A percentile compares a stretch with the other conserved stretches of the same genome.
Evolutionary conservation across 2,888 invertebrate genomes (phyloP).

Genomic region (Agonum fuliginosum): DNA sequence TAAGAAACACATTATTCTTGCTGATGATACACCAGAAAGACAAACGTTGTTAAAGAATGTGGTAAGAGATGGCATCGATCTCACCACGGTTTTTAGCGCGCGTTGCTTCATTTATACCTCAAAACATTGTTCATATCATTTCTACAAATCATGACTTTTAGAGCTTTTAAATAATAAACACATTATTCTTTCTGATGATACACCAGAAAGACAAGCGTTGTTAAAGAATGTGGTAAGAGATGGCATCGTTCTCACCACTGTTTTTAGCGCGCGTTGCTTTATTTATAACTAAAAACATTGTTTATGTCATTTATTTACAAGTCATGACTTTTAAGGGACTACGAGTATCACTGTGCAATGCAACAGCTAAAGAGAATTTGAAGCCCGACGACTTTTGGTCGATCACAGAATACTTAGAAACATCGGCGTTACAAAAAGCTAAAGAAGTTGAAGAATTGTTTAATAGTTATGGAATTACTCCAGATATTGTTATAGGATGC

Average conservation of each 20-base stretch:
- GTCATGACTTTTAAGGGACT: slow-evolving; percentile 84
- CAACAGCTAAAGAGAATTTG: slow-evolving; percentile 89
- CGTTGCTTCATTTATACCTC: slow-evolving; percentile 8
- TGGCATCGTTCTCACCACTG: slow-evolving; percentile 34
- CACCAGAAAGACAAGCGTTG: slow-evolving; percentile 46
- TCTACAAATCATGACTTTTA: no score
- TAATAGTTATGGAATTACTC: slow-evolving; percentile 70
- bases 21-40: slow-evolving; percentile 38
- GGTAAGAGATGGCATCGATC: slow-evolving; percentile 42
- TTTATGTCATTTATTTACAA: no score
- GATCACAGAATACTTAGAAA: slow-evolving; percentile 83
- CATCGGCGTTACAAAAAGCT: slow-evolving; percentile 87
- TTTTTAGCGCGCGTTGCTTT: slow-evolving; percentile 31
- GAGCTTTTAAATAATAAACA: slow-evolving; percentile 51
- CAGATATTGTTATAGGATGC: slow-evolving; percentile 87
- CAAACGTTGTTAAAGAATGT: slow-evolving; percentile 48
- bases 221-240: slow-evolving; percentile 50
- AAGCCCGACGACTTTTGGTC: slow-evolving; percentile 77
- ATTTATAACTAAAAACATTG: no score
- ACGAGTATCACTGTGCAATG: slow-evolving; percentile 83
- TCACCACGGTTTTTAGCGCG: slow-evolving; percentile 34
- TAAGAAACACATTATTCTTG: slow-evolving; percentile 46
- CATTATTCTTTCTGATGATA: slow-evolving; percentile 32
- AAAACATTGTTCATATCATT: no score
- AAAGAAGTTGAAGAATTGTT: slow-evolving; percentile 81